Base-by-base conservation (phyloP, 2,113 vertebrate species). In the Scomber colias region DNA sequence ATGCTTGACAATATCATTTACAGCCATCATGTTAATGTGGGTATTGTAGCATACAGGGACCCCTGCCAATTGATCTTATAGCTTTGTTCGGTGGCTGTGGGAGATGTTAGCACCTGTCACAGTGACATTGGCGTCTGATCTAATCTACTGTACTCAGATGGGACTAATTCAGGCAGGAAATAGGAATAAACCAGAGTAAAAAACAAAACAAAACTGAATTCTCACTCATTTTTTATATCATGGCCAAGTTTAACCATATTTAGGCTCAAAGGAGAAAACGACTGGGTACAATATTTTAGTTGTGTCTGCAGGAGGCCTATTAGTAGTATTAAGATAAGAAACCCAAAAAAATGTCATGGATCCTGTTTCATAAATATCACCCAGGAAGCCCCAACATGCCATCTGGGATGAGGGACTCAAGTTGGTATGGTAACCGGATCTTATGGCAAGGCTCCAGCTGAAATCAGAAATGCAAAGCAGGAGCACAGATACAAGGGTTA, bases 11-110 rank as follows among this genome's bases (percentile, higher is more conserved):
- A 69, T 89, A 87, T 85, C 27, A 73, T 83, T 90, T 83, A 92
- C 87, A 92, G 71, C 77, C 86, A 76, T 90, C 86, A 72, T 86
- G 86, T 82, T 87, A 87, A 84, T 75, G 62, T 89, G 90, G 84
- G 91, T 87, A 86, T 87, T 93, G 90, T 70, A 75, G 77, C 60
- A 78, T 71, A 59, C 79, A 78, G 88, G 89, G 90, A 94, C 90
- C 76, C 30, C 50, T 76, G 82, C 82, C 84, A 86, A 56, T 84
- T 84, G 86, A 88, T 87, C 75, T 85, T 70, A 73, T 80, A 78
- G 86, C 74, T 71, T 82, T 87, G 79, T 81, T 87, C 63, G 59
- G 77, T 73, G 84, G 67, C 75, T 78, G 76, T 56, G 62, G 88
- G 78, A 85, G 71, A 84, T 77, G 77, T 60, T 53, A 87, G 84